Evolutionary conservation across 2,113 vertebrate genomes (phyloP).

Genomic region (Brachyistius frenatus): DNA sequence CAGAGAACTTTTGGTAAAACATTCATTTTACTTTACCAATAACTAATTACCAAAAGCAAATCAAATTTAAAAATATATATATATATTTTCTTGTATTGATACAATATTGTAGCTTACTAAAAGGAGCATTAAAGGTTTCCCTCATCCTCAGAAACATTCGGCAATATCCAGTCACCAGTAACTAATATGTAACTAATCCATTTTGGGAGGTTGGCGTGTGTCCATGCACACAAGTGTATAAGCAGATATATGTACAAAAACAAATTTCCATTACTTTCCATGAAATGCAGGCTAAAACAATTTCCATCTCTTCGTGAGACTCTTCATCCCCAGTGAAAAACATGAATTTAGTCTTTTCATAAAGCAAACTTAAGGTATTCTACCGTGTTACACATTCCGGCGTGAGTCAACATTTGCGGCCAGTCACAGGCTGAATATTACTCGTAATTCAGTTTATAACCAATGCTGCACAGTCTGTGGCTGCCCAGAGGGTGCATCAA

Average conservation of each 20-base stretch:
- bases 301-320: slow-evolving; percentile 36
- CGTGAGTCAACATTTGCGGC: slow-evolving; percentile 70
- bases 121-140: not conserved
- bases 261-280: slow-evolving; percentile 49
- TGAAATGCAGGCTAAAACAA: slow-evolving; percentile 56
- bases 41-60: too few species aligned
- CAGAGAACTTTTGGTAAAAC: too few species aligned
- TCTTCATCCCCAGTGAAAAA: slow-evolving; percentile 60
- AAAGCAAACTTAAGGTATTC: slow-evolving; percentile 72
- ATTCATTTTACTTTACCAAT: too few species aligned
- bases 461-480: slow-evolving; percentile 81
- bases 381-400: slow-evolving; percentile 59
- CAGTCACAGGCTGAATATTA: slow-evolving; percentile 80
- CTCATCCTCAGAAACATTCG: slow-evolving; percentile 14
- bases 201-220: slow-evolving; percentile 4
- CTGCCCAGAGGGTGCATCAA: slow-evolving; percentile 79
- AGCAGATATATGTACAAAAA: slow-evolving; percentile 35
- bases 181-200: slow-evolving; percentile 12
- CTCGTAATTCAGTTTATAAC: slow-evolving; percentile 82
- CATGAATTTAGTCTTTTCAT: slow-evolving; percentile 69
- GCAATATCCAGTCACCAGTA: not conserved
- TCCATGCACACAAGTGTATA: slow-evolving; percentile 10
- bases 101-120: not conserved
- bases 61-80: too few species aligned
- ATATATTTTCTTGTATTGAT: not conserved